phyloP scores from a whole-genome alignment of 2,888 invertebrate genomes.

The Agapetus fuscipes region DNA sequence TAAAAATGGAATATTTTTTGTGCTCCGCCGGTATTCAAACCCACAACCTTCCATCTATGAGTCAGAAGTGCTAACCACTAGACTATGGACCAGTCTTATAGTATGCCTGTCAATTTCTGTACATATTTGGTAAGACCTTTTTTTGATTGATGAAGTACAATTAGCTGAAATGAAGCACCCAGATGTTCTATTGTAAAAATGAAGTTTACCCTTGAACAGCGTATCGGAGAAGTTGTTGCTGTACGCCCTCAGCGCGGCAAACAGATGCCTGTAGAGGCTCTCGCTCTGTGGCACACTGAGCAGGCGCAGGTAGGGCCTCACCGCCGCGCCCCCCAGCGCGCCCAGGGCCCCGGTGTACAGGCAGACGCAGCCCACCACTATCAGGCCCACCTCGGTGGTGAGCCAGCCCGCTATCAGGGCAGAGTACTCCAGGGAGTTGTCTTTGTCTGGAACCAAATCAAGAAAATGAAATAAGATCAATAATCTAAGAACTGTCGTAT shows the following conservation, averaged over 20 bases:
- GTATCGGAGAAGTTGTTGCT: constrained; percentile 82
- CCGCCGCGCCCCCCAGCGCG: constrained; percentile 68
- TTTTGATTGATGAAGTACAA: no score
- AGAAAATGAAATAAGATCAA: constrained; percentile 1
- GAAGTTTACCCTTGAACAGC: constrained; percentile 66
- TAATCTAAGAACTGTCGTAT: no score
- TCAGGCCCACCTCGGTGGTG: constrained; percentile 82
- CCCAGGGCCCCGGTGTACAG: constrained; percentile 76
- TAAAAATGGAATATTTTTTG: no score
- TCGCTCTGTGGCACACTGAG: constrained; percentile 88
- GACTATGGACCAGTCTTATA: no score
- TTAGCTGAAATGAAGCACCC: no score
- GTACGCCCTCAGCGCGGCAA: constrained; percentile 84
- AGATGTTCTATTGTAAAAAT: no score
- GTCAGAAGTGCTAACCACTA: no score
- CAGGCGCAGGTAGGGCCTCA: constrained; percentile 78
- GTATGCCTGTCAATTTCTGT: no score
- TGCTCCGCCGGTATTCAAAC: no score
- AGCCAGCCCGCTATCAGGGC: constrained; percentile 45
- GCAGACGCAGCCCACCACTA: constrained; percentile 78
- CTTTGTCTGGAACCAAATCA: constrained; percentile 16
- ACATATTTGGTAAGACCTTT: no score
- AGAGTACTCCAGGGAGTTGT: constrained; percentile 30
- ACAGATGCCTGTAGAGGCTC: constrained; percentile 78
- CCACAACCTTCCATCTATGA: no score